Conservation (phyloP, 2,888 invertebrate genomes). For the Pinctada fucata region DNA sequence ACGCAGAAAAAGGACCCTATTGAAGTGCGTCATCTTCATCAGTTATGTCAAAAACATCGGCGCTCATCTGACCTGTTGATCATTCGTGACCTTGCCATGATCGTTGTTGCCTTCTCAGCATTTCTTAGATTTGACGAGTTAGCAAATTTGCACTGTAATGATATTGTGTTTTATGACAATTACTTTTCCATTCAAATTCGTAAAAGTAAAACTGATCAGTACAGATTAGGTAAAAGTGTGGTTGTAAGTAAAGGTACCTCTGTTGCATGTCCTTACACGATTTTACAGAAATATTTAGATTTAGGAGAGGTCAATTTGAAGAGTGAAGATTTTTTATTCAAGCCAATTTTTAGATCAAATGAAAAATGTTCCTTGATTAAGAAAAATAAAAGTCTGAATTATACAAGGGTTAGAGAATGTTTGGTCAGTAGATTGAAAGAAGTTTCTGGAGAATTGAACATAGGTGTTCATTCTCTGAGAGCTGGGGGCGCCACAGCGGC, state of each 20-base stretch:
- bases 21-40: neutral
- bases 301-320: no score
- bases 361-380: no score
- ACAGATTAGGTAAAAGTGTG: no score
- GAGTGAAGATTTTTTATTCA: no score
- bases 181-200: no score
- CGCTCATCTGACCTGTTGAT: neutral
- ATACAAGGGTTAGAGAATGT: neutral
- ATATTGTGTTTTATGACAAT: neutral
- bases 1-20: neutral
- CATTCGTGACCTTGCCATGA: neutral
- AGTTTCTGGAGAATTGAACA: neutral
- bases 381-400: no score
- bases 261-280: neutral
- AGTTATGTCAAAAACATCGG: neutral
- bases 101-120: neutral
- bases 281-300: no score
- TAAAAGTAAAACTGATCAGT: no score
- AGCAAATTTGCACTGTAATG: neutral
- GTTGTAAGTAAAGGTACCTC: slow-evolving; percentile 6
- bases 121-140: slow-evolving; percentile 12
- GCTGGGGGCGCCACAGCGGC: neutral
- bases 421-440: neutral
- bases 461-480: neutral
- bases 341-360: no score